Percentiles rank a stretch among this genome's conserved stretches.
These are phyloP conservation scores for Drosophila meridionalis DNA, from an alignment of 2,888 invertebrate genomes.

Conservation along the genomic window DNA sequence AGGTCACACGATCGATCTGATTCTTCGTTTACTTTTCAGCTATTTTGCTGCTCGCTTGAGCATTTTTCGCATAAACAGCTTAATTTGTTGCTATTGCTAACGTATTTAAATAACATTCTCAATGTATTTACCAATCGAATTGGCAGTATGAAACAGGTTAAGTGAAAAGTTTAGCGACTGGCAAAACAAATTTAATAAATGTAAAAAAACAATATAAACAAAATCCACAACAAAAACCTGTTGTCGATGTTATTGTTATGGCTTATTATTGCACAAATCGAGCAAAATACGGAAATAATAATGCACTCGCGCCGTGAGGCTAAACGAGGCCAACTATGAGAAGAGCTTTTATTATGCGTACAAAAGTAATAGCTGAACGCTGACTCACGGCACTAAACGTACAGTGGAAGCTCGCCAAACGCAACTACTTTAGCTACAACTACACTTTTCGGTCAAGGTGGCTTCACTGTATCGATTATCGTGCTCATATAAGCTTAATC, in stretches of 20 bases:
- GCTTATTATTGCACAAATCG: slow-evolving; percentile 9
- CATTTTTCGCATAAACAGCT: slow-evolving; percentile 66
- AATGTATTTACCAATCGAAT: slow-evolving; percentile 23
- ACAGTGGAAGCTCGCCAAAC: background rate
- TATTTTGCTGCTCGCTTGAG: background rate
- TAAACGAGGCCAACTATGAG: slow-evolving; percentile 54
- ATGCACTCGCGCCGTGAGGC: slow-evolving; percentile 9
- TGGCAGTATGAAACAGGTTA: slow-evolving; percentile 17
- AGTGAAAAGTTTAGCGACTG: slow-evolving; percentile 11
- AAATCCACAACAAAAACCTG: slow-evolving; percentile 12
- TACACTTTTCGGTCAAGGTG: background rate
- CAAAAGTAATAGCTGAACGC: slow-evolving; percentile 11
- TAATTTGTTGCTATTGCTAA: slow-evolving; percentile 47
- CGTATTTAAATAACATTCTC: slow-evolving; percentile 6
- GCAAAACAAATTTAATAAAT: slow-evolving; percentile 17
- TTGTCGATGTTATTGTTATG: slow-evolving; percentile 26
- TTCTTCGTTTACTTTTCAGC: slow-evolving; percentile 4
- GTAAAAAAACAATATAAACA: background rate
- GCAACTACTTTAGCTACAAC: background rate
- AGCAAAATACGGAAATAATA: slow-evolving; percentile 57
- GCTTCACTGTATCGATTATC: background rate
- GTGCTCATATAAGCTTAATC: slow-evolving; percentile 31
- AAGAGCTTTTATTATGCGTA: background rate
- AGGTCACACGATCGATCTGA: background rate
- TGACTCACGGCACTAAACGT: slow-evolving; percentile 19